Evolutionary conservation across 2,113 vertebrate species (phyloP), one percentile per base, ranked within the genome.

Genomic region (Dicrurus megarhynchus): DNA sequence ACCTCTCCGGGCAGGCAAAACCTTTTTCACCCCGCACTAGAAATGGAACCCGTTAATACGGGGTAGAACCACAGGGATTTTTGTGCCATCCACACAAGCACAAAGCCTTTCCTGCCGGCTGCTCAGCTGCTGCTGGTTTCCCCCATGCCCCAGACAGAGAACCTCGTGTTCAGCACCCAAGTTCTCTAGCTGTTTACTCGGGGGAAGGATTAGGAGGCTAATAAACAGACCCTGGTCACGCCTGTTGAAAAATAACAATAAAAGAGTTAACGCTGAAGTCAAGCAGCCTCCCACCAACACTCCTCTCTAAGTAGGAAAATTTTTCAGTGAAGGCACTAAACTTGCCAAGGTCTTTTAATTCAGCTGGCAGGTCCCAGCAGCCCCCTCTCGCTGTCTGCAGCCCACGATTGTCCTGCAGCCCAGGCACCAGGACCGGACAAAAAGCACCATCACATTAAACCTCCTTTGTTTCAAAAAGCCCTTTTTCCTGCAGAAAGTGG

Each of bases 161-260:
- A 47, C 17, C 60, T 71, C 2, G 0, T 44, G 84, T 47, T 56
- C 76, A 75, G 64, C 71, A 9, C 65, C 10, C 2, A 35, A 88
- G 32, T 53, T 78, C 71, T 65, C 79, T 4, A 42, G 82, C 60
- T 92, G 0, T 84, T 93, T 39, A n/a, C 85, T 75, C 33, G 42
- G 56, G 55, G 70, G 47, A 67, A 88, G 47, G 63, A 81, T 64
- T 27, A 70, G 42, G 55, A 90, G 79, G 47, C 49, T 56, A 67
- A 70, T 27, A 81, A 93, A 84, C 60, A 90, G 82, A 14, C 53
- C 37, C 61, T 35, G 73, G 76, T 61, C 88, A 68, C 42, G 82
- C 68, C 12, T 5, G 41, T 39, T 84, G 84, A 91, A 91, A 95
- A 93, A 87, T 52, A 92, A 96, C 93, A 97, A 96, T 52, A 92